Percentiles rank a stretch among this genome's conserved stretches.
These are phyloP conservation scores for Hippocampus comes DNA, from an alignment of 2,113 vertebrate species.

Conservation along the genomic window DNA sequence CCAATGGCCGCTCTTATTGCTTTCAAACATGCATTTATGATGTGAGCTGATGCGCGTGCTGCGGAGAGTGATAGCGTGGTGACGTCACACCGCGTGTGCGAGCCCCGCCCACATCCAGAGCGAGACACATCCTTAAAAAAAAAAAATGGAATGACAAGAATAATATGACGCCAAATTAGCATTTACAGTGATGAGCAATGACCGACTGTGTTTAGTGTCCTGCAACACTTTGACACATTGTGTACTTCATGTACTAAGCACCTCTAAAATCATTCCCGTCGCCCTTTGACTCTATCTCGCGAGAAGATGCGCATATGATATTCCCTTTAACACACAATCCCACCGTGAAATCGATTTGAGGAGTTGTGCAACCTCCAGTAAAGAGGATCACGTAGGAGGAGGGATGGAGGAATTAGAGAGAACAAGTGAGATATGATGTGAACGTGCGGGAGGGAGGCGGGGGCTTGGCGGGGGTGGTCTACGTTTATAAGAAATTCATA, in stretches of 20 bases:
- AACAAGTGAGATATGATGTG: constrained; percentile 37
- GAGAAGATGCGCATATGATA: constrained; percentile 20
- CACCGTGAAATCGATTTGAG: constrained; percentile 45
- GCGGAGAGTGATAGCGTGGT: no score
- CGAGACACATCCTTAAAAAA: no score
- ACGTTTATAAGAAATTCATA: constrained; percentile 57
- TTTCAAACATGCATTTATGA: no score
- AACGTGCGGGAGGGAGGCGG: neutral
- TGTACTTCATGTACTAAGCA: constrained; percentile 4
- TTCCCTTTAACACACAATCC: constrained; percentile 30
- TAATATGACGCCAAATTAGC: constrained; percentile 61
- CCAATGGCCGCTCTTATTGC: no score
- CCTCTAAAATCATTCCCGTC: constrained; percentile 3
- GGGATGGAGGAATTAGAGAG: constrained; percentile 42
- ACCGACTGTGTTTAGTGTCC: constrained; percentile 60
- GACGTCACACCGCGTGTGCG: no score
- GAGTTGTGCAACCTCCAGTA: constrained; percentile 22
- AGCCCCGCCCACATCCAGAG: no score
- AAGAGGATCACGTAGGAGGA: constrained; percentile 23
- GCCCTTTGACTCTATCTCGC: constrained; percentile 17
- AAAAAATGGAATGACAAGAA: no score
- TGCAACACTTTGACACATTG: constrained; percentile 54
- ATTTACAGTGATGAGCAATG: constrained; percentile 66
- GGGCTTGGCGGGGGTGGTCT: constrained; percentile 6
- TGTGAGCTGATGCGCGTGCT: no score